Evolutionary conservation across 2,888 invertebrate species (phyloP).

Genomic region (Calameuta pallipes): DNA sequence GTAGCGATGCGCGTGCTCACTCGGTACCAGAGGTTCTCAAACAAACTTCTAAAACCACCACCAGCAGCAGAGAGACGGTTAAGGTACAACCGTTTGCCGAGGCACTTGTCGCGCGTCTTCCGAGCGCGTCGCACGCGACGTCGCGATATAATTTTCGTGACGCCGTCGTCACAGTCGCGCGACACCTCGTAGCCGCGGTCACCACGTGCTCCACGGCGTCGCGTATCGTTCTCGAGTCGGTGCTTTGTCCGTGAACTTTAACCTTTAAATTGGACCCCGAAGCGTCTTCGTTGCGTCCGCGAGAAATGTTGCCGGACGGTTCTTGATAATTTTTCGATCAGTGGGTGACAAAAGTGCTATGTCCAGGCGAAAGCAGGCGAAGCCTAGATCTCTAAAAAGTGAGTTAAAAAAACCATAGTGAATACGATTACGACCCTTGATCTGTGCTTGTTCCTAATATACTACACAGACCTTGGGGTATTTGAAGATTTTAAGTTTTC

Average conservation of each 20-base stretch:
- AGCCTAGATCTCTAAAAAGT: slow-evolving; percentile 68
- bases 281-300: not conserved
- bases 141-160: not conserved
- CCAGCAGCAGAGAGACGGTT: not conserved
- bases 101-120: slow-evolving; percentile 59
- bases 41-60: not conserved
- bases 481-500: not conserved
- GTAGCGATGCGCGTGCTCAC: not conserved
- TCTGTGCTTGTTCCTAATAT: not conserved
- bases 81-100: not conserved
- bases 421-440: not conserved
- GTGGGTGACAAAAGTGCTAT: slow-evolving; percentile 38
- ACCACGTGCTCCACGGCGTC: slow-evolving; percentile 12
- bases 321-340: not conserved
- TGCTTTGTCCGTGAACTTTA: not conserved
- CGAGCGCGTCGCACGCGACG: slow-evolving; percentile 43
- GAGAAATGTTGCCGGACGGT: not conserved
- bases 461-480: not conserved
- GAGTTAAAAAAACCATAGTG: slow-evolving; percentile 43
- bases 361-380: slow-evolving; percentile 68
- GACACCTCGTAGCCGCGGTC: slow-evolving; percentile 12
- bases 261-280: not conserved
- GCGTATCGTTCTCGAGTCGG: not conserved
- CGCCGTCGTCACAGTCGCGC: slow-evolving; percentile 19
- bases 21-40: not conserved